These are phyloP conservation scores for Mugil cephalus DNA, from an alignment of 2,113 vertebrate genomes.

Conservation along the genomic window DNA sequence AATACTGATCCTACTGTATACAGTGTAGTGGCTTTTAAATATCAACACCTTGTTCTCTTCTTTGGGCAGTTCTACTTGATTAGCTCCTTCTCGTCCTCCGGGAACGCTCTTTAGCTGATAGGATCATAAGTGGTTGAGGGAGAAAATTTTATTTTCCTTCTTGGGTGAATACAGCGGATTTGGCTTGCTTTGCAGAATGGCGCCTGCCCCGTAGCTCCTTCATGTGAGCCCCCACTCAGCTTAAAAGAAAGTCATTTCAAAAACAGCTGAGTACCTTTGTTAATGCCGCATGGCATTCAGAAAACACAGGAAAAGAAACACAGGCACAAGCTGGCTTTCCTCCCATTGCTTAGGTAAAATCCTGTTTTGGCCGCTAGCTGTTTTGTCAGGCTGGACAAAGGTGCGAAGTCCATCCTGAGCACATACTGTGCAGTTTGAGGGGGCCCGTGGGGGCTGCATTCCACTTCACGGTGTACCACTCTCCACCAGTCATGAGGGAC, in stretches of 20 bases:
- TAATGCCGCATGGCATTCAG: slow-evolving; percentile 61
- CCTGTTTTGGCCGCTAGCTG: slow-evolving; percentile 59
- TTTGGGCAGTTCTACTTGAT: slow-evolving; percentile 21
- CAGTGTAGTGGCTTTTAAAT: slow-evolving; percentile 52
- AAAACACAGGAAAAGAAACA: slow-evolving; percentile 54
- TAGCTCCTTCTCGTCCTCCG: slow-evolving; percentile 45
- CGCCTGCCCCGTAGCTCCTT: slow-evolving; percentile 44
- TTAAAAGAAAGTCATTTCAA: slow-evolving; percentile 60
- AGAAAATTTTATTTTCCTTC: slow-evolving; percentile 41
- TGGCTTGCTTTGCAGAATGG: slow-evolving; percentile 30
- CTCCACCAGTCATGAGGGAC: slow-evolving; percentile 70
- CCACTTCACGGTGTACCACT: slow-evolving; percentile 70
- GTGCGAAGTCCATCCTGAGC: slow-evolving; percentile 63
- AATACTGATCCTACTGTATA: slow-evolving; percentile 42
- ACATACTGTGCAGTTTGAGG: slow-evolving; percentile 32
- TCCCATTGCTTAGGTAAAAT: slow-evolving; percentile 48
- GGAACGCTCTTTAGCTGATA: slow-evolving; percentile 61
- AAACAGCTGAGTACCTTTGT: slow-evolving; percentile 50
- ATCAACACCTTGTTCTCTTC: slow-evolving; percentile 38
- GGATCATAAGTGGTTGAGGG: slow-evolving; percentile 50
- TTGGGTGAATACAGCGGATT: slow-evolving; percentile 49
- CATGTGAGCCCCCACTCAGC: slow-evolving; percentile 24
- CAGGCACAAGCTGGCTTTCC: slow-evolving; percentile 30
- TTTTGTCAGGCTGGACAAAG: slow-evolving; percentile 48
- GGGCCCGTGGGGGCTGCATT: slow-evolving; percentile 62